phyloP scores from a whole-genome alignment of 2,797 vertebrate genomes.

The Columba guinea region DNA sequence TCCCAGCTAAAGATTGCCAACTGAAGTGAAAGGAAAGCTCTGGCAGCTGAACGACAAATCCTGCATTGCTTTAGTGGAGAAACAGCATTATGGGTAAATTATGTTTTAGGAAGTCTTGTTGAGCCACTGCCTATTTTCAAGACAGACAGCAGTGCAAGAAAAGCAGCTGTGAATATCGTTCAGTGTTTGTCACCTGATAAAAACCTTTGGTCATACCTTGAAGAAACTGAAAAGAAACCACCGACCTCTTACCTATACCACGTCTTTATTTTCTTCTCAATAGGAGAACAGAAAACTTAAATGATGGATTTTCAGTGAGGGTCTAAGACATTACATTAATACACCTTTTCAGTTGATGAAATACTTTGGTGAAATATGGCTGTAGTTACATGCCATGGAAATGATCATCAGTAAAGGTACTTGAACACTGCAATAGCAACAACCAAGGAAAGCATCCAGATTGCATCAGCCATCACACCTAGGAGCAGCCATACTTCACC shows the following conservation, averaged over 20 bases:
- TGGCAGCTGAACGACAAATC: not conserved
- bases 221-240: not conserved
- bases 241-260: not conserved
- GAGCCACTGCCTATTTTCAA: not conserved
- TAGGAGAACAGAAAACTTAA: not conserved
- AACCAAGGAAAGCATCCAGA: not conserved
- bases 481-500: not conserved
- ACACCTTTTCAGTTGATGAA: accelerated
- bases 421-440: not conserved
- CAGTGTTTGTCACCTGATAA: not conserved
- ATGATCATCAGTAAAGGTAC: not conserved
- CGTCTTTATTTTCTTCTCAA: not conserved
- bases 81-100: not conserved
- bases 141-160: not conserved
- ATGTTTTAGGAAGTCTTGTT: not conserved
- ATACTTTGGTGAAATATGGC: no score
- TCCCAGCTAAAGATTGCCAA: not conserved
- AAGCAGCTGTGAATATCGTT: not conserved
- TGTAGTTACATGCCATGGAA: not conserved
- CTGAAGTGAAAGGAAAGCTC: not conserved
- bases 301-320: not conserved
- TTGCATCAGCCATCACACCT: not conserved
- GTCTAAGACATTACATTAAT: not conserved
- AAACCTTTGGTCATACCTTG: not conserved
- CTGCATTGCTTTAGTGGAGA: not conserved